phyloP scores from a whole-genome alignment of 2,113 vertebrate species.

The Sisor rabdophorus region DNA sequence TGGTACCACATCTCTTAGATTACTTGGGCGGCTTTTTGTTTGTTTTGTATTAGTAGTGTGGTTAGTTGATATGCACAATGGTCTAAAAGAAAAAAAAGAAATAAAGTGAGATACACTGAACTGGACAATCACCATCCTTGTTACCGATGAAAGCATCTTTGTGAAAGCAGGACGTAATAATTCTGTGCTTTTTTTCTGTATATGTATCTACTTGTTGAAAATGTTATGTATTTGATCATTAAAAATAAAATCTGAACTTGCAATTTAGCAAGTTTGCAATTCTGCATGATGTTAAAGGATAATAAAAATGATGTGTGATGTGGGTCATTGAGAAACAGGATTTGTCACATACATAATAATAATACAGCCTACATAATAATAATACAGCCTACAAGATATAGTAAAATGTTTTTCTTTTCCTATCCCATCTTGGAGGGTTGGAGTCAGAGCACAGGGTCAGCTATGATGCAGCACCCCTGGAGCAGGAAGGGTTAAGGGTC shows the following conservation, averaged over 20 bases:
- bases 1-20: constrained; percentile 30
- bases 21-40: constrained; percentile 19
- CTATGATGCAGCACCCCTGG: too few species aligned
- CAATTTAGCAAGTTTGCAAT: too few species aligned
- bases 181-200: constrained; percentile 24
- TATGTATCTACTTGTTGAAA: constrained; percentile 21
- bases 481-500: too few species aligned
- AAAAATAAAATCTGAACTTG: constrained; percentile 40
- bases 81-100: constrained; percentile 9
- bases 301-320: background rate
- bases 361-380: too few species aligned
- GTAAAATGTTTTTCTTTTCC: too few species aligned
- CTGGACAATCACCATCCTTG: constrained; percentile 38
- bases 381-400: too few species aligned
- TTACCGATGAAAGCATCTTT: constrained; percentile 34
- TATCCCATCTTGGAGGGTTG: too few species aligned
- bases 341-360: background rate
- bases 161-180: constrained; percentile 15
- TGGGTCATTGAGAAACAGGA: background rate
- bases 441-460: too few species aligned
- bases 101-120: constrained; percentile 25
- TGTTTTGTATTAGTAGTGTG: constrained; percentile 20
- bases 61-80: constrained; percentile 18
- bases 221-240: constrained; percentile 26
- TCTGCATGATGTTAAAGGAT: constrained; percentile 21